Base-by-base conservation (phyloP, 2,888 invertebrate genomes). In the Abrostola triplasia region DNA sequence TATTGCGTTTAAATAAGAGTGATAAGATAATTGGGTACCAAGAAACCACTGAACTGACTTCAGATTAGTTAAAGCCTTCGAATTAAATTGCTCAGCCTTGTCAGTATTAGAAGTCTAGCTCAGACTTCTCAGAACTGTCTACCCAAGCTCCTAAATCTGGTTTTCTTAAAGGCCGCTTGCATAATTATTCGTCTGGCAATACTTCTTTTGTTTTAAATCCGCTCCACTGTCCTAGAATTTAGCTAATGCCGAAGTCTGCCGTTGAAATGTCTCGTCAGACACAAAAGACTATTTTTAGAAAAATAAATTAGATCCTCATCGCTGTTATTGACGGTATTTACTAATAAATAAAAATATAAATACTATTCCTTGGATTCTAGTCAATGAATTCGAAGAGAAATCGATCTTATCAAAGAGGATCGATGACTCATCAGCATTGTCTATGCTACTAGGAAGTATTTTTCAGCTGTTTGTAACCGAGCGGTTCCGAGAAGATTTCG, bases 71-170 rank as follows among this genome's bases (percentile, higher is more conserved):
- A 63, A 64, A 64, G 64, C 71, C 70, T 73, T 71, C 69, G 65
- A 57, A 47, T 67, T 55, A 63, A 79, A 67, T 66, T 65, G 49
- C 52, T 13, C 24, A 73, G 69, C 79, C 81, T 79, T 76, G 73
- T 52, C 64, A 51, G 55, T 47, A 65, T 67, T 70, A 59, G 42
- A 64, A 76, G 79, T 80, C 83, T 84, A 83, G 82, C 68, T 67
- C 50, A 73, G 64, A 69, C 68, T 85, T 85, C 85, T 71, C 13
- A 81, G 86, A 85, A 84, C 49, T 52, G 42, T 65, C 81, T 80
- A 81, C 78, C 76, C 81, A 77, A 73, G 70, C 64, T 49, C 56
- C 54, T 54, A 59, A 71, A 70, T 75, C 79, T 70, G 73, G 79
- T 79, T 76, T 73, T 70, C 52, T 64, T 64, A 75, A 79, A 78